Percentiles rank a stretch among this genome's conserved stretches.
phyloP scores from a whole-genome alignment of 2,113 vertebrate species.

The Poeciliopsis retropinna region DNA sequence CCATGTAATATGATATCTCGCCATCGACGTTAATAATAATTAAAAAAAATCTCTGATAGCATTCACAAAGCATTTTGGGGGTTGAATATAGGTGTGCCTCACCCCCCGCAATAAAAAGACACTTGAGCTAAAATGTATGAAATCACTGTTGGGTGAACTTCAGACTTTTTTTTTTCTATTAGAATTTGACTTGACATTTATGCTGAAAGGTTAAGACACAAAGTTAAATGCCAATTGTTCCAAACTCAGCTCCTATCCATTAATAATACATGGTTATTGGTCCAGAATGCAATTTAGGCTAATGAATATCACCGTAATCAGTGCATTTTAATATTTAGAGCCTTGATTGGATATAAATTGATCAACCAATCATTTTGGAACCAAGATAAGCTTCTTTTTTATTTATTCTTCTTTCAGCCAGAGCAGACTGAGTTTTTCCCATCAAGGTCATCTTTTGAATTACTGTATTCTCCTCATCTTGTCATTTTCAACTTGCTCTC shows the following conservation, averaged over 20 bases:
- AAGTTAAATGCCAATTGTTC: slow-evolving; percentile 69
- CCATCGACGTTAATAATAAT: slow-evolving; percentile 30
- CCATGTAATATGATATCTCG: slow-evolving; percentile 38
- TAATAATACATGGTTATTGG: slow-evolving; percentile 68
- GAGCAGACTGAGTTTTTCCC: not conserved
- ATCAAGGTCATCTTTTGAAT: slow-evolving; percentile 64
- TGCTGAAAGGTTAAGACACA: slow-evolving; percentile 65
- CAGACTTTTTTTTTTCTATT: slow-evolving; percentile 56
- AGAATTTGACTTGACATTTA: slow-evolving; percentile 65
- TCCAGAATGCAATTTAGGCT: slow-evolving; percentile 45
- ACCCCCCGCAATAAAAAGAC: not conserved
- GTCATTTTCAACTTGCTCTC: slow-evolving; percentile 47
- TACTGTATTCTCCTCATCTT: slow-evolving; percentile 44
- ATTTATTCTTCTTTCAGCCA: slow-evolving; percentile 4
- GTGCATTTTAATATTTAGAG: slow-evolving; percentile 51
- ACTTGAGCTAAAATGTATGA: slow-evolving; percentile 47
- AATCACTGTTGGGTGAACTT: slow-evolving; percentile 52
- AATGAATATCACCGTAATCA: slow-evolving; percentile 58
- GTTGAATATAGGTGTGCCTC: slow-evolving; percentile 24
- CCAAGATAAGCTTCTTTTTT: not conserved
- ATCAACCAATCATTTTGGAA: slow-evolving; percentile 26
- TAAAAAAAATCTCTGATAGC: slow-evolving; percentile 32
- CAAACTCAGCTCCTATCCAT: slow-evolving; percentile 51
- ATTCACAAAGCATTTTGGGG: slow-evolving; percentile 11
- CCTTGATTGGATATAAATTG: slow-evolving; percentile 63